phyloP scores from a whole-genome alignment of 2,113 vertebrate species.

The Microcebus murinus region DNA sequence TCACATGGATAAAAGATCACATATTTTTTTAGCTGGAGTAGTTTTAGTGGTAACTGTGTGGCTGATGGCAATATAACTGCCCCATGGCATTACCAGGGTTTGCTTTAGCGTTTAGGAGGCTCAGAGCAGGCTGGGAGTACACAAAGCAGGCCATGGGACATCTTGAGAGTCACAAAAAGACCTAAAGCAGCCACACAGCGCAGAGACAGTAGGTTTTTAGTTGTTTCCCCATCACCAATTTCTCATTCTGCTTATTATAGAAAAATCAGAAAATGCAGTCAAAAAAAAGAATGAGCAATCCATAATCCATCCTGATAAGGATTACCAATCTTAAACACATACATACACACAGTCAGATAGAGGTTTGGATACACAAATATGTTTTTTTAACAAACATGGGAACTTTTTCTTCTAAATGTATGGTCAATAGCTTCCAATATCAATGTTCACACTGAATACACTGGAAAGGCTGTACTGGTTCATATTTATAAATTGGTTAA shows the following conservation, averaged over 20 bases:
- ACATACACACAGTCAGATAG: background rate
- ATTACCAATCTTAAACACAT: background rate
- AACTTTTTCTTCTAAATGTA: conserved; percentile 20
- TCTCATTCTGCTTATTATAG: background rate
- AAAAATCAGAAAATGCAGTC: conserved; percentile 1
- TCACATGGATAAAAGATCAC: background rate
- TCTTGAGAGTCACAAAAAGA: background rate
- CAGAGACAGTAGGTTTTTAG: background rate
- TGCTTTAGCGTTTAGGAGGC: background rate
- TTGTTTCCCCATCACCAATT: background rate
- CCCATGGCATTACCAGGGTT: background rate
- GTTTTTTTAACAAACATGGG: background rate
- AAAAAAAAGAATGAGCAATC: background rate
- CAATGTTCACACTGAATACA: background rate
- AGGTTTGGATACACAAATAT: background rate
- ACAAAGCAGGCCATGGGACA: background rate
- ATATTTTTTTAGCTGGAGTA: background rate
- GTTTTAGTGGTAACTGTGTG: background rate
- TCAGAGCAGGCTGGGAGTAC: background rate
- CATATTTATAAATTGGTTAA: background rate
- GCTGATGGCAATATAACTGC: background rate
- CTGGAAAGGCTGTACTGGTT: background rate
- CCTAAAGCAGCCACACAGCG: background rate
- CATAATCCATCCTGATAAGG: background rate
- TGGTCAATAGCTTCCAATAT: background rate